A percentile compares a stretch with the other conserved stretches of the same genome.
phyloP scores from a whole-genome alignment of 1,140 invertebrate species.

The Heliothis virescens region DNA sequence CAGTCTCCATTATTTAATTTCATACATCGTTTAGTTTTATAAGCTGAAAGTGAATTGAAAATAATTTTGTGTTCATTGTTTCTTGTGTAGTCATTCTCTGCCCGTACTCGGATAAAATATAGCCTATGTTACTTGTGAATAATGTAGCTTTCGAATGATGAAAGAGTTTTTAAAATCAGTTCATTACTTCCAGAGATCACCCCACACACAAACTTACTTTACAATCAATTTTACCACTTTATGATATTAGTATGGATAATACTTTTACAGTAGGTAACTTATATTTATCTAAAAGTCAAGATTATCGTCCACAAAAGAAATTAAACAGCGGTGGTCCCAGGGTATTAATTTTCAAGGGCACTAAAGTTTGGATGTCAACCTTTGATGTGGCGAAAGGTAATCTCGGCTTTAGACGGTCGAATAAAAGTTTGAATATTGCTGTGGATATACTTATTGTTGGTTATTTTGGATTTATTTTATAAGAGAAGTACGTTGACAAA shows the following conservation, averaged over 20 bases:
- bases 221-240: too few species aligned
- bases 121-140: too few species aligned
- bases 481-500: too few species aligned
- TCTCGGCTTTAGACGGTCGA: neutral
- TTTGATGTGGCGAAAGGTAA: conserved; percentile 24
- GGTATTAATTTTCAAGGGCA: conserved; percentile 19
- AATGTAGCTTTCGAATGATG: too few species aligned
- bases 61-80: neutral
- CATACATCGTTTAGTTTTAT: conserved; percentile 13
- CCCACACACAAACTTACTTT: too few species aligned
- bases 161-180: too few species aligned
- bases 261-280: too few species aligned
- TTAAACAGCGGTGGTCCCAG: conserved; percentile 7
- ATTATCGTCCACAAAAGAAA: conserved; percentile 16
- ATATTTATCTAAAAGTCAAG: neutral
- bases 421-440: conserved; percentile 9
- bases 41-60: neutral
- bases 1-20: conserved; percentile 9
- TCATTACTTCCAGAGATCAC: too few species aligned
- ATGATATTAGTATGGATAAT: too few species aligned
- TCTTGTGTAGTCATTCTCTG: too few species aligned
- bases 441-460: neutral
- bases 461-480: too few species aligned
- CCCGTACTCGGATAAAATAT: too few species aligned
- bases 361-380: conserved; percentile 5